phyloP scores from a whole-genome alignment of 2,113 vertebrate species.

The Vireo altiloquus region DNA sequence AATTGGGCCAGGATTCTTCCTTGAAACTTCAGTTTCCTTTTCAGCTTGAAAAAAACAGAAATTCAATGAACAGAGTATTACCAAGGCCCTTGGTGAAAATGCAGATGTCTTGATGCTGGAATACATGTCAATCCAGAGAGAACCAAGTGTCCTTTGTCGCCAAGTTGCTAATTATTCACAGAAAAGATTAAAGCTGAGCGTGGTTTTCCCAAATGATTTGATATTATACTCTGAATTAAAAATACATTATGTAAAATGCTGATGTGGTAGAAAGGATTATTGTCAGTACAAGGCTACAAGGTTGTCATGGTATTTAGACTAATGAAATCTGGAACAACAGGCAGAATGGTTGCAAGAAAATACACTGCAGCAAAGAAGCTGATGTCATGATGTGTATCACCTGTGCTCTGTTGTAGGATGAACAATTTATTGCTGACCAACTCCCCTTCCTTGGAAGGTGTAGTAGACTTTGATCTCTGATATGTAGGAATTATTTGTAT shows the following conservation, averaged over 20 bases:
- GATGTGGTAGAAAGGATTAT: not conserved
- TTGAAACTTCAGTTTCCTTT: not conserved
- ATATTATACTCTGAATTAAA: constrained; percentile 31
- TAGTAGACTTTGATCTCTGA: not conserved
- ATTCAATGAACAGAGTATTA: not conserved
- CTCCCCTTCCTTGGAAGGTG: not conserved
- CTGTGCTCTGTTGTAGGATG: not conserved
- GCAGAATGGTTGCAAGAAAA: not conserved
- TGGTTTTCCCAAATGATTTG: constrained; percentile 17
- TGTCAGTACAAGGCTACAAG: not conserved
- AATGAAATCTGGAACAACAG: not conserved
- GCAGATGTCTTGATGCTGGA: not conserved
- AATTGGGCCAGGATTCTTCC: not conserved
- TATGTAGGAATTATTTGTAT: not conserved
- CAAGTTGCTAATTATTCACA: constrained; percentile 12
- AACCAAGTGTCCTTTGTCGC: not conserved
- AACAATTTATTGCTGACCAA: not conserved
- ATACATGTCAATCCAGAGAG: not conserved
- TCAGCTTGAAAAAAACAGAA: not conserved
- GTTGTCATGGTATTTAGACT: not conserved
- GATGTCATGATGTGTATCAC: not conserved
- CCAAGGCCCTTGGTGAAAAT: not conserved
- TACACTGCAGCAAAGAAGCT: not conserved
- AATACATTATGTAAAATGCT: constrained; percentile 13
- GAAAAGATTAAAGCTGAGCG: constrained; percentile 5